These are phyloP conservation scores for Thalassophryne amazonica DNA, from an alignment of 2,797 vertebrate genomes.

Conservation along the genomic window DNA sequence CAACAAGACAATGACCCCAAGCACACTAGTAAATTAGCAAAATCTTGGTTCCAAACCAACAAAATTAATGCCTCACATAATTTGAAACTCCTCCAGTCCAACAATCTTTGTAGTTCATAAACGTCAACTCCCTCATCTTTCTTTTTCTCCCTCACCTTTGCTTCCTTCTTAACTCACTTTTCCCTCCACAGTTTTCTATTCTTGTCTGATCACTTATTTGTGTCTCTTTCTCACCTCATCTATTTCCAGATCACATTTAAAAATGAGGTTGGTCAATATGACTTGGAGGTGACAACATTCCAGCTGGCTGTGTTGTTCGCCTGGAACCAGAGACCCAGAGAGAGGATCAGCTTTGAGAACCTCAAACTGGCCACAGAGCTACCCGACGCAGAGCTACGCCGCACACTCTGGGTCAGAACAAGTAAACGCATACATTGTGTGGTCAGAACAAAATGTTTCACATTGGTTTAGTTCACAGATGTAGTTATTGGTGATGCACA, in stretches of 20 bases:
- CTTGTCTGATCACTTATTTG: not conserved
- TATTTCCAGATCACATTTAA: constrained; percentile 92
- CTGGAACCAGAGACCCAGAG: constrained; percentile 98
- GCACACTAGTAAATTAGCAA: too few relatives aligned
- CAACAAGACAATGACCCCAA: too few relatives aligned
- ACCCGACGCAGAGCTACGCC: constrained; percentile 93
- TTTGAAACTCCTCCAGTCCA: too few relatives aligned
- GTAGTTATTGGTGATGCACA: too few relatives aligned
- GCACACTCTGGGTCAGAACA: constrained; percentile 88
- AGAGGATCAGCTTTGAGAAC: constrained; percentile 98
- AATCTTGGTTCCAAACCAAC: too few relatives aligned
- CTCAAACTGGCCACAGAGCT: constrained; percentile 96
- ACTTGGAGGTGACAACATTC: constrained; percentile 97
- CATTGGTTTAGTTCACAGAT: too few relatives aligned
- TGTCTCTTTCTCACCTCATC: constrained; percentile 32
- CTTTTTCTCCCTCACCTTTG: not conserved
- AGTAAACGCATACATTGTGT: not conserved
- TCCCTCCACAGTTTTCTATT: not conserved
- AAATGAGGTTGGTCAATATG: constrained; percentile 96
- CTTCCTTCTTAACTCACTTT: not conserved
- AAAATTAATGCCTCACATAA: too few relatives aligned
- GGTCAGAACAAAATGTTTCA: too few relatives aligned
- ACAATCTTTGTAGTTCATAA: too few relatives aligned
- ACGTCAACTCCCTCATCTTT: too few relatives aligned
- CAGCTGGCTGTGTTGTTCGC: constrained; percentile 95